phyloP scores from a whole-genome alignment of 2,113 vertebrate genomes.

The Elephas maximus region DNA sequence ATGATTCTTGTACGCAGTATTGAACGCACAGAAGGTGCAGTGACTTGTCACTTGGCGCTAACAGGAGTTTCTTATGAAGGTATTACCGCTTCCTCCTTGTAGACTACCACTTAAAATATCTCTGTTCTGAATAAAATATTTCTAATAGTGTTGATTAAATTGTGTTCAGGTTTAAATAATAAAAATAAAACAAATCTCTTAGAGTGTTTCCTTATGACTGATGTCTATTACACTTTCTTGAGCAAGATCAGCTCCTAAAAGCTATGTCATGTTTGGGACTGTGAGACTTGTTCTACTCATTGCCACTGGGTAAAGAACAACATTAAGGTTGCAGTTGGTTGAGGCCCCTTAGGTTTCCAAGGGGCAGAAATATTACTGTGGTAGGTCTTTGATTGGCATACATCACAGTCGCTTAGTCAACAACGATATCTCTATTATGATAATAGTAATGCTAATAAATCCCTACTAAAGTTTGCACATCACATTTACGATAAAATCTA shows the following conservation, averaged over 20 bases:
- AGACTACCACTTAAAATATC: background rate
- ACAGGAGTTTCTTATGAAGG: background rate
- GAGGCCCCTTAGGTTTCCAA: background rate
- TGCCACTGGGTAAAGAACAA: background rate
- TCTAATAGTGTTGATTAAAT: constrained; percentile 14
- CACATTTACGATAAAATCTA: constrained; percentile 63
- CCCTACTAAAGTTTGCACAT: constrained; percentile 61
- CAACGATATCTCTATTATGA: background rate
- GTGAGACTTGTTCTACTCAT: background rate
- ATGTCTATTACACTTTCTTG: background rate
- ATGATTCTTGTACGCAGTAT: fast-evolving
- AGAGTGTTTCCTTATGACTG: background rate
- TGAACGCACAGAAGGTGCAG: fast-evolving
- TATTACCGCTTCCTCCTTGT: background rate
- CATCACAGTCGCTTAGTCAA: background rate
- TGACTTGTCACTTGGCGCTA: no score
- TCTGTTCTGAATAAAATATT: background rate
- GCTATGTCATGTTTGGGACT: background rate
- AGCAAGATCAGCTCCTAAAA: constrained; percentile 55
- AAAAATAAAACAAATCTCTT: background rate
- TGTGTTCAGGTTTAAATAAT: background rate
- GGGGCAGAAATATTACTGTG: background rate
- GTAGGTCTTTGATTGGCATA: background rate
- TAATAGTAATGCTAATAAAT: constrained; percentile 57
- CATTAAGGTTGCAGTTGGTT: background rate